These are phyloP conservation scores for Phaethon lepturus DNA, from an alignment of 2,113 vertebrate species.

Conservation along the genomic window DNA sequence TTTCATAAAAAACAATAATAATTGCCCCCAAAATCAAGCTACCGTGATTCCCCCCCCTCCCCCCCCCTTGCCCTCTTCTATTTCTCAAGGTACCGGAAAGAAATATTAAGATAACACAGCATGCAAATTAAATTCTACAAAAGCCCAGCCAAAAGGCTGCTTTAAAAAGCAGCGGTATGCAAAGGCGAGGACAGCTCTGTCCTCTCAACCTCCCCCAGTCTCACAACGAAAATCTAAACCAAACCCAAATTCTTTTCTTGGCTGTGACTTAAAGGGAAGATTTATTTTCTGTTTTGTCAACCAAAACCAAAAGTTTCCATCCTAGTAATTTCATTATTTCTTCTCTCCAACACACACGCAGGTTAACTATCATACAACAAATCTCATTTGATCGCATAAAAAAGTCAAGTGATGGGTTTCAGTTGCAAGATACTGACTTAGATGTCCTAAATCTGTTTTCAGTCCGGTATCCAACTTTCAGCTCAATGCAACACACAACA, in stretches of 20 bases:
- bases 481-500: slow-evolving; percentile 58
- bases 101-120: slow-evolving; percentile 28
- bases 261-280: slow-evolving; percentile 1
- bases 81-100: slow-evolving; percentile 27
- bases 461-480: slow-evolving; percentile 49
- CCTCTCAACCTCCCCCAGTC: slow-evolving; percentile 47
- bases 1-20: not conserved
- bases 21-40: not conserved
- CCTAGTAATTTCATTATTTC: not conserved
- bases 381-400: not conserved
- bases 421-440: not conserved
- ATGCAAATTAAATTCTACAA: slow-evolving; percentile 64
- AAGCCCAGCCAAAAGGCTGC: slow-evolving; percentile 60
- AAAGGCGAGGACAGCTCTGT: slow-evolving; percentile 51
- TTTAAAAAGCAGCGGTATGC: slow-evolving; percentile 65
- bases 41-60: not conserved
- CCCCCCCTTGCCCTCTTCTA: not conserved
- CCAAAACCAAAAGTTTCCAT: not conserved
- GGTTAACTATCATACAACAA: not conserved
- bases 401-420: slow-evolving; percentile 25
- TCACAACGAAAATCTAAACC: slow-evolving; percentile 38
- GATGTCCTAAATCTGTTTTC: slow-evolving; percentile 46
- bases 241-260: slow-evolving; percentile 49
- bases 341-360: not conserved
- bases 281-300: not conserved